phyloP scores from a whole-genome alignment of 2,888 invertebrate genomes.

The Lacanobia oleracea region DNA sequence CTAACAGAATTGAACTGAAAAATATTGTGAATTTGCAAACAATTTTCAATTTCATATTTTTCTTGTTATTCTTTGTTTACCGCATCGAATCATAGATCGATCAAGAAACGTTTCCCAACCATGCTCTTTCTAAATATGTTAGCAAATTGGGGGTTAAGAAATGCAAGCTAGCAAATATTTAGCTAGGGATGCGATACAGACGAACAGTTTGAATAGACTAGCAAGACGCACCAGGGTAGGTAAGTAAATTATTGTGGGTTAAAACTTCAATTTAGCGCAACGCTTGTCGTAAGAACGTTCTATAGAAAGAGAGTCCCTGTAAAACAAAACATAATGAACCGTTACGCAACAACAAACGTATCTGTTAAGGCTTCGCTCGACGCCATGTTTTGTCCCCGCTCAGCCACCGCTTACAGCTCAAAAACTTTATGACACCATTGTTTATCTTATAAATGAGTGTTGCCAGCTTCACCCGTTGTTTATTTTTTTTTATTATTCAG shows the following conservation, averaged over 20 bases:
- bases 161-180: not conserved
- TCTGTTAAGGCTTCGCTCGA: conserved; percentile 20
- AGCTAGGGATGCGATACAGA: not conserved
- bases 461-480: conserved; percentile 32
- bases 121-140: not conserved
- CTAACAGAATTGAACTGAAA: conserved; percentile 18
- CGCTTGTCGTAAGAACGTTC: not conserved
- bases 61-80: not conserved
- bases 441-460: conserved; percentile 57
- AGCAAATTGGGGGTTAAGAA: not conserved
- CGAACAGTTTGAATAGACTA: not conserved
- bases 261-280: not conserved
- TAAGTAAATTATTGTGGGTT: not conserved
- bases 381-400: conserved; percentile 45
- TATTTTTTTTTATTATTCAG: conserved; percentile 47
- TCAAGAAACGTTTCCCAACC: not conserved
- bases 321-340: conserved; percentile 32
- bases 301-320: not conserved
- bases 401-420: conserved; percentile 42
- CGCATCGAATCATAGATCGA: no score
- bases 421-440: conserved; percentile 64
- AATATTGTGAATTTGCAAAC: conserved; percentile 11
- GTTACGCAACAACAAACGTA: conserved; percentile 21
- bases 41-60: conserved; percentile 5
- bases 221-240: no score